Conservation (phyloP, 2,113 vertebrate genomes). For the Ictalurus punctatus region DNA sequence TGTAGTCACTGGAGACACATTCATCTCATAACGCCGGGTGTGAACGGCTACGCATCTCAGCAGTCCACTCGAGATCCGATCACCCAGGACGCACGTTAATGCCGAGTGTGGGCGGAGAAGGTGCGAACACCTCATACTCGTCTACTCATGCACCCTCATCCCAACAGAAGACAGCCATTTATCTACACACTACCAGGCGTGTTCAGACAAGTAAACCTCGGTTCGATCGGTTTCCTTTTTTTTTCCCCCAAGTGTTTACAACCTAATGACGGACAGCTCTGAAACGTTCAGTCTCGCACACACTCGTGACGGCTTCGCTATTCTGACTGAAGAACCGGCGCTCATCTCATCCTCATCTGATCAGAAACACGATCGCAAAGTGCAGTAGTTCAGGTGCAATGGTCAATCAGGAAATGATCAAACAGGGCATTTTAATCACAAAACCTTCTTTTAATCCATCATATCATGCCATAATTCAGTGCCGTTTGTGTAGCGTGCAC, state of each 20-base stretch:
- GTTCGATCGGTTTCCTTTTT: slow-evolving; percentile 54
- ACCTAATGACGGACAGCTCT: slow-evolving; percentile 50
- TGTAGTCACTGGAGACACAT: not conserved
- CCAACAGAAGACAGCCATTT: slow-evolving; percentile 33
- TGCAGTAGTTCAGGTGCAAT: not conserved
- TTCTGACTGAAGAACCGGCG: slow-evolving; percentile 18
- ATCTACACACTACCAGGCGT: slow-evolving; percentile 42
- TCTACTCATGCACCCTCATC: slow-evolving; percentile 19
- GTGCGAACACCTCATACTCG: not conserved
- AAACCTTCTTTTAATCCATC: no score
- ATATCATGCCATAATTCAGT: not conserved
- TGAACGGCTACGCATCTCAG: fast-evolving
- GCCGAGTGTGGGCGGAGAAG: not conserved
- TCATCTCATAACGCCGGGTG: not conserved
- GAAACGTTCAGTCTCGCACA: not conserved
- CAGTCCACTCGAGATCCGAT: no score
- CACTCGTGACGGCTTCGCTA: slow-evolving; percentile 6
- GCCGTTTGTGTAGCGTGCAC: not conserved
- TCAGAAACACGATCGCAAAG: slow-evolving; percentile 21
- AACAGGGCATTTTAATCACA: not conserved
- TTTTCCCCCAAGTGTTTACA: slow-evolving; percentile 32
- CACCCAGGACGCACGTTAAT: not conserved
- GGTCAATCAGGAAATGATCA: not conserved
- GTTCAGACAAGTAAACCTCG: slow-evolving; percentile 48
- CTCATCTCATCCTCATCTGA: slow-evolving; percentile 24